Evolutionary conservation across 2,888 invertebrate genomes (phyloP).

Genomic region (Sceliomorpha sp.): DNA sequence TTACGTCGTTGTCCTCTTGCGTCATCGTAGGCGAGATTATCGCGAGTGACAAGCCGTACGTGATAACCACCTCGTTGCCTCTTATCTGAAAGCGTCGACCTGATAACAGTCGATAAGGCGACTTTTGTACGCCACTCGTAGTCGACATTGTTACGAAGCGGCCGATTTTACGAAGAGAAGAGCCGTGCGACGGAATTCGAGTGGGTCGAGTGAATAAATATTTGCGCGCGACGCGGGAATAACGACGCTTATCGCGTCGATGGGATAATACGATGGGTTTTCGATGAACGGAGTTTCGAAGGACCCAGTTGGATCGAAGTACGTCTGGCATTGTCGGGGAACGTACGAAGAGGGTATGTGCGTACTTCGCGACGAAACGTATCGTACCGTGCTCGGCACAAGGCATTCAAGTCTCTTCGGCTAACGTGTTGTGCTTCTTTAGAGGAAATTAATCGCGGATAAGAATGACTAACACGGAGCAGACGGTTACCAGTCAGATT

Average conservation of each 20-base stretch:
- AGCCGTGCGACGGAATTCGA: no score
- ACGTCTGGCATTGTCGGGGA: neutral
- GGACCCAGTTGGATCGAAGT: neutral
- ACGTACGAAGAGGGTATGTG: conserved; percentile 45
- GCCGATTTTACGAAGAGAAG: neutral
- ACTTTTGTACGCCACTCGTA: conserved; percentile 8
- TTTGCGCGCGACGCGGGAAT: no score
- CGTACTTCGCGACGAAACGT: conserved; percentile 52
- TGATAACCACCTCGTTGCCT: conserved; percentile 33
- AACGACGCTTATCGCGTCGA: no score
- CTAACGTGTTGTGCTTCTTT: conserved; percentile 20
- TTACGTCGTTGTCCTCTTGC: conserved; percentile 14
- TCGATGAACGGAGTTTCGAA: no score
- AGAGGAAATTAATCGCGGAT: conserved; percentile 13
- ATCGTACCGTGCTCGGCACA: conserved; percentile 16
- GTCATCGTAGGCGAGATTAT: conserved; percentile 19
- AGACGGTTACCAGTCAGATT: conserved; percentile 55
- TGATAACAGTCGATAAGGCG: conserved; percentile 54
- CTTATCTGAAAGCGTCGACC: conserved; percentile 32
- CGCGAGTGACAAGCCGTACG: conserved; percentile 23
- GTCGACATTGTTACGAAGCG: conserved; percentile 9
- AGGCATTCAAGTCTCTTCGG: conserved; percentile 65
- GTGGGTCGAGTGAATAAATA: no score
- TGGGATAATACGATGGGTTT: no score
- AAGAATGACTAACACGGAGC: conserved; percentile 64